Base-by-base conservation (phyloP, 2,888 invertebrate genomes). In the Heteromurus nitidus region DNA sequence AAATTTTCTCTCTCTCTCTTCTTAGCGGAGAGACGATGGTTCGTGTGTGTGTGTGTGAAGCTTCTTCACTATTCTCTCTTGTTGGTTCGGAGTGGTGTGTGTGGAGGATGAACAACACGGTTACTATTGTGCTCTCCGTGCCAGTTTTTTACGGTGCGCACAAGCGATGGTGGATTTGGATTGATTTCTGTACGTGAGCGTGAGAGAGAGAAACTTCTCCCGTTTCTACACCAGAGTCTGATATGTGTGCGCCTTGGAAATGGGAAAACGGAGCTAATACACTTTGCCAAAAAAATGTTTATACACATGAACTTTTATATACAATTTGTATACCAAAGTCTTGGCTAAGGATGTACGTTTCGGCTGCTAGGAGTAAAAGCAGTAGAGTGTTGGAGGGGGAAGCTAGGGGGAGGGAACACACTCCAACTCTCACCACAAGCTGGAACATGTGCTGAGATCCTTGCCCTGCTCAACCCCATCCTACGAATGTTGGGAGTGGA, bases 391-490 rank as follows among this genome's bases (percentile, higher is more conserved):
- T 9, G 47, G 68, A 53, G 60, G 77, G 70, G 79, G 79, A 65
- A 53, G 58, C 55, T 20, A 20, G 16, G 79, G 79, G 79, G 72
- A 79, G 79, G 70, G 79, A 79, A 79, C 44, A 70, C 36, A 53
- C 70, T 79, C 79, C 79, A 79, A 79, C 79, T 72, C 79, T 65
- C 70, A 70, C 79, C 79, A 72, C 79, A 65, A n/a, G 62, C 70
- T 72, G 79, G 79, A 72, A 44, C 60, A 79, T 72, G 64, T 55
- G 55, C 70, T 72, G 79, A 72, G 64, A 70, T 73, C 58, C 73
- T 42, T 74, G 36, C 80, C 74, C 80, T 62, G 53, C n/a, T 68
- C 80, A 26, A 9, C 36, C n/a, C 16, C n/a, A 18, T 50, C 20
- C 16, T 50, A 3, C 50, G n/a, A n/a, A 68, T 68, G 62, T 53